Percentiles rank a stretch among this genome's conserved stretches.
Evolutionary conservation across 2,888 invertebrate species (phyloP).

Genomic region (Caenorhabditis macrosperma): DNA sequence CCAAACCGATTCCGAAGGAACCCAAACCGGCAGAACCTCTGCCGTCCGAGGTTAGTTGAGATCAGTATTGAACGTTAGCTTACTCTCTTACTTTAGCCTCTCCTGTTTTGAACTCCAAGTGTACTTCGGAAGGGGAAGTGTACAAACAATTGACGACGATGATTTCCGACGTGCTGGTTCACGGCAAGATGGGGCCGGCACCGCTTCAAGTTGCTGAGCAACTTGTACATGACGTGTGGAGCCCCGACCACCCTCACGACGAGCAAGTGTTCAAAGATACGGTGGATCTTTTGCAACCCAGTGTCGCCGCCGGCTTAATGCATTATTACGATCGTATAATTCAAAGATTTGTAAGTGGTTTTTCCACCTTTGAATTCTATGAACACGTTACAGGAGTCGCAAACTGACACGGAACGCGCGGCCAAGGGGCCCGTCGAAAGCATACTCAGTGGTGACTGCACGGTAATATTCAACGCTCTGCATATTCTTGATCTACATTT

Average conservation of each 20-base stretch:
- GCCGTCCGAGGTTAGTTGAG: no score
- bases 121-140: neutral
- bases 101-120: no score
- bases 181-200: neutral
- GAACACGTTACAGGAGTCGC: neutral
- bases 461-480: neutral
- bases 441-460: neutral
- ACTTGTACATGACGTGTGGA: slow-evolving; percentile 34
- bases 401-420: neutral
- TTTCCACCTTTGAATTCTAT: neutral
- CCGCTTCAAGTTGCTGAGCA: neutral
- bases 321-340: slow-evolving; percentile 9
- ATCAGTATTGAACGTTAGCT: no score
- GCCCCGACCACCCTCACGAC: neutral
- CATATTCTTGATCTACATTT: neutral
- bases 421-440: neutral
- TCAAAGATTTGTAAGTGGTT: slow-evolving; percentile 3
- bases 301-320: slow-evolving; percentile 14
- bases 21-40: slow-evolving; percentile 8
- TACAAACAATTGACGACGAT: slow-evolving; percentile 1
- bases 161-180: neutral
- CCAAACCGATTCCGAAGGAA: neutral
- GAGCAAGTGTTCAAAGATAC: slow-evolving; percentile 17
- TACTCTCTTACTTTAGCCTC: no score
- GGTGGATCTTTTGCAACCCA: neutral